Evolutionary conservation across 2,797 vertebrate species (phyloP).

Genomic region (Crax fasciolata): DNA sequence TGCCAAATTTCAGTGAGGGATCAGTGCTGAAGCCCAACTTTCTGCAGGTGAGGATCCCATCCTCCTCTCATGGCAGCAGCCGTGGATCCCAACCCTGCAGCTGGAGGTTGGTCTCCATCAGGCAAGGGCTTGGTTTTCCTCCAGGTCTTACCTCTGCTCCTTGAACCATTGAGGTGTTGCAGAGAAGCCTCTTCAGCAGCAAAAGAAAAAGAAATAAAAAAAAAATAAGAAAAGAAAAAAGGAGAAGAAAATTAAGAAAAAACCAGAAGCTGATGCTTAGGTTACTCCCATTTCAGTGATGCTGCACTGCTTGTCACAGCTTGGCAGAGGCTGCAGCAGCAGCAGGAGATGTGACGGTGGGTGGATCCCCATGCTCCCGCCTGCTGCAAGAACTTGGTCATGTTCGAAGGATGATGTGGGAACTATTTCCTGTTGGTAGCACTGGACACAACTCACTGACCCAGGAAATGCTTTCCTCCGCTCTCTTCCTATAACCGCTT

Average conservation of each 20-base stretch:
- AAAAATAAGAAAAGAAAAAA: neutral
- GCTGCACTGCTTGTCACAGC: neutral
- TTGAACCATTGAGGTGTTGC: neutral
- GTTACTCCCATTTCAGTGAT: neutral
- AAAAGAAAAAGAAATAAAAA: no score
- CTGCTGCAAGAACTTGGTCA: neutral
- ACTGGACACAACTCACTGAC: constrained; percentile 33
- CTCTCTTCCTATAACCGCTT: constrained; percentile 54
- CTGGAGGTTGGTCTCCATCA: neutral
- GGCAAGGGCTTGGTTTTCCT: neutral
- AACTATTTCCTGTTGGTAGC: constrained; percentile 63
- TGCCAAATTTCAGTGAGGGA: neutral
- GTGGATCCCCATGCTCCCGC: neutral
- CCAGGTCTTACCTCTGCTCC: neutral
- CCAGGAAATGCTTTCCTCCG: constrained; percentile 73
- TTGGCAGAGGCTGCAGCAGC: neutral
- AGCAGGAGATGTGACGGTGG: fast-evolving
- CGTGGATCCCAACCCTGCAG: neutral
- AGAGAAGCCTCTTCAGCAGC: neutral
- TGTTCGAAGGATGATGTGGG: neutral
- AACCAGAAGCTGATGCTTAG: neutral
- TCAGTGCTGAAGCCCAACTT: neutral
- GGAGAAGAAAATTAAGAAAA: neutral
- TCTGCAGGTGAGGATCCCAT: neutral
- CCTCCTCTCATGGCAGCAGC: neutral